Percentiles rank a stretch among this genome's conserved stretches.
Conservation (phyloP, 2,888 invertebrate genomes). For the Lydus trimaculatus region DNA sequence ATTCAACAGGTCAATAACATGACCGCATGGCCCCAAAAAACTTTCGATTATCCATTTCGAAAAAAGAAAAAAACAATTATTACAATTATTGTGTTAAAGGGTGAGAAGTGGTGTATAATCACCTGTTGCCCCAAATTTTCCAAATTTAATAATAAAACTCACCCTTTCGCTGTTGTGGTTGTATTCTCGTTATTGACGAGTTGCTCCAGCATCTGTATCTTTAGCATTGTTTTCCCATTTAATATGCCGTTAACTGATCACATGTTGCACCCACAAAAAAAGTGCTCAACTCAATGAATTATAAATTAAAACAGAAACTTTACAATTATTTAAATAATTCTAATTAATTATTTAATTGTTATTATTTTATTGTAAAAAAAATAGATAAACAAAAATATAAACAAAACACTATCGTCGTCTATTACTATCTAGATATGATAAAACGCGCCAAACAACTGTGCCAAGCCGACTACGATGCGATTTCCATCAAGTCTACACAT, state of each 20-base stretch:
- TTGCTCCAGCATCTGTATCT: constrained; percentile 80
- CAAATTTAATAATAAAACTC: constrained; percentile 32
- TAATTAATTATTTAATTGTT: background rate
- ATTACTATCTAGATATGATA: background rate
- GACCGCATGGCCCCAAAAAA: background rate
- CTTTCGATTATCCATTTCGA: background rate
- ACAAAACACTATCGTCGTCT: background rate
- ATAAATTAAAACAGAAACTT: constrained; percentile 17
- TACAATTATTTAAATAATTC: background rate
- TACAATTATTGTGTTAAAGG: too few relatives aligned
- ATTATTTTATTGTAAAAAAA: background rate
- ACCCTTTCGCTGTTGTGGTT: constrained; percentile 41
- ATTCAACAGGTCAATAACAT: constrained; percentile 5
- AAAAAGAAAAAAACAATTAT: background rate
- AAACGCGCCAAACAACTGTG: constrained; percentile 47
- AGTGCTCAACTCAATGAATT: too few relatives aligned
- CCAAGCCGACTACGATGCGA: constrained; percentile 35
- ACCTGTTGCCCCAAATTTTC: constrained; percentile 20
- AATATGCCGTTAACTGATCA: constrained; percentile 32
- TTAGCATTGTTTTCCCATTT: constrained; percentile 66
- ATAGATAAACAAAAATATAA: background rate
- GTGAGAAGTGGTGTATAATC: too few relatives aligned
- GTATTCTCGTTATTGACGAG: constrained; percentile 70
- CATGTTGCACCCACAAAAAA: constrained; percentile 32
- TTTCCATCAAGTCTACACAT: constrained; percentile 32